These are phyloP conservation scores for Myripristis jacobus DNA, from an alignment of 2,797 vertebrate genomes.

Conservation along the genomic window DNA sequence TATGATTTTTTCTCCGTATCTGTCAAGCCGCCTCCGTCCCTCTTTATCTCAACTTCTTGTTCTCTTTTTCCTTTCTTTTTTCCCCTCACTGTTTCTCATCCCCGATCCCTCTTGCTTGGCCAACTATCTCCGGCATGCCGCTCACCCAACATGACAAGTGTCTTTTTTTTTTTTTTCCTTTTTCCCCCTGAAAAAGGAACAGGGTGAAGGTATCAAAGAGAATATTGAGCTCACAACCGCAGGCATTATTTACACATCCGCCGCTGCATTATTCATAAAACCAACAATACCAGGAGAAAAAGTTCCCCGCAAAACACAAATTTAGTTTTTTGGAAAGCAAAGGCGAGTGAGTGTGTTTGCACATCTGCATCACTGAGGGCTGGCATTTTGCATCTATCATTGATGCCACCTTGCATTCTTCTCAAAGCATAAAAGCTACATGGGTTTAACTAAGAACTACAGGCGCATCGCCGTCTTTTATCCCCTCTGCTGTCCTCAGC, in stretches of 20 bases:
- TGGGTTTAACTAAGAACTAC: background rate
- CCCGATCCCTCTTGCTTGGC: constrained; percentile 52
- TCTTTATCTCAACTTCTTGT: constrained; percentile 42
- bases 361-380: constrained; percentile 17
- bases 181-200: constrained; percentile 38
- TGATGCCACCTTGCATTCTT: constrained; percentile 25
- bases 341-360: constrained; percentile 36
- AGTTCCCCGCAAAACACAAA: constrained; percentile 57
- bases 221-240: constrained; percentile 72
- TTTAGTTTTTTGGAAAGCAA: constrained; percentile 60
- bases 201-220: constrained; percentile 78
- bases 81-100: constrained; percentile 43
- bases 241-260: constrained; percentile 75
- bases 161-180: constrained; percentile 39
- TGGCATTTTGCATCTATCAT: constrained; percentile 34
- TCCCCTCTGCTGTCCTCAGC: background rate
- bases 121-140: constrained; percentile 54
- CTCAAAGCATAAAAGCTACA: constrained; percentile 8
- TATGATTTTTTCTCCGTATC: constrained; percentile 18
- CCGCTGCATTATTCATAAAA: constrained; percentile 78
- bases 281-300: constrained; percentile 67
- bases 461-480: background rate
- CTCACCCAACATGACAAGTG: constrained; percentile 67
- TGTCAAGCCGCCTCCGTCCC: constrained; percentile 32
- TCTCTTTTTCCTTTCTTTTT: constrained; percentile 30